Evolutionary conservation across 2,888 invertebrate genomes (phyloP), one percentile per base, ranked within the genome.

Genomic region (Melanotus villosus): DNA sequence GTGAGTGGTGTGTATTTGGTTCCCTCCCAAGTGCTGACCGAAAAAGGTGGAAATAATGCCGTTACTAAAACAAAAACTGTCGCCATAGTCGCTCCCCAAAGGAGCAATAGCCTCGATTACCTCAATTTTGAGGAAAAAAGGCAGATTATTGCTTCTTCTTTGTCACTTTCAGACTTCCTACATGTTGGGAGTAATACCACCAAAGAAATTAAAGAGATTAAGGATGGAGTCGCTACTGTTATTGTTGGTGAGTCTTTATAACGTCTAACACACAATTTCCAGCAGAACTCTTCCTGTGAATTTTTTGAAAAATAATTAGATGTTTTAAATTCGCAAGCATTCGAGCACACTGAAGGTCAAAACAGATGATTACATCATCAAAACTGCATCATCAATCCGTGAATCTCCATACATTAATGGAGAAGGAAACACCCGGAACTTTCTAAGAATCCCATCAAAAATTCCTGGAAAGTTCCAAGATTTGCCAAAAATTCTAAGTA

Each of bases 71-170:
- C 81, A 79, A 90, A 90, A 76, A 89, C 89, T 14, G 90, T 90
- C 67, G 90, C 91, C 59, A 91, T 91, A 23, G 90, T 91, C 26
- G 88, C 89, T 26, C 92, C 91, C 0, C 92, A 92, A 79, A 86
- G 93, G 80, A 94, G 94, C 86, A 93, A 91, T 85, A 94, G 94
- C 82, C 89, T 95, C 87, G 95, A 95, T 88, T 93, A 94, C 86
- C 89, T 96, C 66, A 95, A 96, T 87, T 96, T 96, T 84, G 95
- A 95, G 86, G 95, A 96, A 88, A 95, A 95, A 84, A 88, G 95
- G 79, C 94, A 95, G 85, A 87, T 96, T 81, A 96, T 96, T 76
- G 95, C 95, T 52, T 95, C 95, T 73, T 94, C 95, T 58, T 85
- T 96, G 82, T 95, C 95, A 73, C 87, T 96, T 71, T 94, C 94